Base-by-base conservation (phyloP, 2,888 invertebrate species). In the Callyntrura guangdongensis region DNA sequence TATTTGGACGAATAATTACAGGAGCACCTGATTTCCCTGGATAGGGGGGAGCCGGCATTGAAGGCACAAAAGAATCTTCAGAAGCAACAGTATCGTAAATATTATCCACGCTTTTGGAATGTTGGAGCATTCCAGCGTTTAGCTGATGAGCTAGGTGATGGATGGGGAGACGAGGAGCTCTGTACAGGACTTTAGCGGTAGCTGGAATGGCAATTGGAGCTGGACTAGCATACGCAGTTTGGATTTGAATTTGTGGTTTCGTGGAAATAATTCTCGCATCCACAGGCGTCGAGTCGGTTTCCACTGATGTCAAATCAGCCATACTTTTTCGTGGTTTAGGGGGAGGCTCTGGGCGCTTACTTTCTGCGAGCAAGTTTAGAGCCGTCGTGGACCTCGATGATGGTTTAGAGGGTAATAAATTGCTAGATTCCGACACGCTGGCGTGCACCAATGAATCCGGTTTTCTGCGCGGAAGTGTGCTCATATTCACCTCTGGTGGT, bases 201-300 rank as follows among this genome's bases (percentile, higher is more conserved):
- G 93, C 93, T 22, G 94, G 93, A 85, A 92, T 93, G 86, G 96
- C 96, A 6, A 96, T 95, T 36, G 94, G 92, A 5, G 97, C 96
- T 91, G 97, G 96, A 86, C 97, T 97, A 0, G 97, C 96, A 94
- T 97, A 97, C 11, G 97, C 97, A 94, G 97, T 97, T 25, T 97
- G 95, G 92, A 97, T 96, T 94, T 96, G 97, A 86, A 97, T 97
- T 95, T 97, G 97, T 0, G 97, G 97, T 92, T 97, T 96, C 0
- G 97, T 97, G 45, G 97, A 97, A 53, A 97, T 97, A 93, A 97
- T 97, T 92, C 97, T 96, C 0, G 97, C 97, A 79, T 97, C 96
- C 0, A 97, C 97, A 95, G 97, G 97, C 95, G 97, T 97, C 0
- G 96, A 61, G 49, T 82, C 67, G 0, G 56, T 79, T 5, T 89